Evolutionary conservation across 2,888 invertebrate species (phyloP).

Genomic region (Coelogynopora nodosa): DNA sequence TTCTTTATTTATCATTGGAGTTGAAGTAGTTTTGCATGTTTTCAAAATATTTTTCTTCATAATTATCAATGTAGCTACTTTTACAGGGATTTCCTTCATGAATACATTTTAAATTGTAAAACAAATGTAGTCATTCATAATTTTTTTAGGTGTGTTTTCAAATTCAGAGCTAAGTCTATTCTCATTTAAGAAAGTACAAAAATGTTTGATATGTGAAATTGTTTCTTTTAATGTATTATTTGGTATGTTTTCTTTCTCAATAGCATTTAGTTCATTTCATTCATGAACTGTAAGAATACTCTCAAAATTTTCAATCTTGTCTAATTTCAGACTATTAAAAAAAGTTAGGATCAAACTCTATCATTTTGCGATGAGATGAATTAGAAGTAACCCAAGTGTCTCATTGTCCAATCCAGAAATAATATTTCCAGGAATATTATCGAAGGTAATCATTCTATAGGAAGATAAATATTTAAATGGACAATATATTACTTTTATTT

Average conservation of each 20-base stretch:
- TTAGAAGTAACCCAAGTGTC: background rate
- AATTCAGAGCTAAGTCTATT: background rate
- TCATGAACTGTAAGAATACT: background rate
- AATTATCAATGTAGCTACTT: slow-evolving; percentile 4
- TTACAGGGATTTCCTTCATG: slow-evolving; percentile 3
- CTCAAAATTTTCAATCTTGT: background rate
- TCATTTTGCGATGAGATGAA: background rate
- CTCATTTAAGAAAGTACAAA: too few species aligned
- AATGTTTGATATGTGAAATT: too few species aligned
- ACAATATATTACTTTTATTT: too few species aligned
- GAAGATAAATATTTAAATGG: too few species aligned
- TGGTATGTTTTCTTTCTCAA: too few species aligned
- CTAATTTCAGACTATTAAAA: background rate
- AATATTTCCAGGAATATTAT: background rate
- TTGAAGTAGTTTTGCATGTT: background rate
- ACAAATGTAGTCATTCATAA: background rate
- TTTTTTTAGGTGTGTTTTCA: background rate
- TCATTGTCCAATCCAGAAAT: background rate
- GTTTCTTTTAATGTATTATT: too few species aligned
- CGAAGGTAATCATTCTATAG: background rate
- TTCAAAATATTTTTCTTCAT: background rate
- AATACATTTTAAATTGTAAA: background rate
- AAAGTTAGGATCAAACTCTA: background rate
- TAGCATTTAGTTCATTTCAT: background rate
- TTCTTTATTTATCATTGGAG: too few species aligned